Conservation (phyloP, 92 coral and sea anemone genomes). For the Diadumene lineata region DNA sequence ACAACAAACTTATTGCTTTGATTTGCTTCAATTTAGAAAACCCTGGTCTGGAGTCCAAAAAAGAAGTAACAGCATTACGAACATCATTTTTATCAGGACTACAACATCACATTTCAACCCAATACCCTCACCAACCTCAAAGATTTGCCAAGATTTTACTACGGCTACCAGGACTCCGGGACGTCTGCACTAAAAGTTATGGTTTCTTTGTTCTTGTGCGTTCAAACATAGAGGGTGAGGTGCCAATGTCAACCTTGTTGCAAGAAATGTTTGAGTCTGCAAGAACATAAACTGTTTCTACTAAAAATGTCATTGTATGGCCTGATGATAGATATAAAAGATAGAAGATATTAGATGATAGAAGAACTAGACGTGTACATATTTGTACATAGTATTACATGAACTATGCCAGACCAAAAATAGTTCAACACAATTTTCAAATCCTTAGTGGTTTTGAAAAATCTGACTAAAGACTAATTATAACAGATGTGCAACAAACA, state of each 20-base stretch:
- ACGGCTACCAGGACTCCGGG: slow-evolving; percentile 91
- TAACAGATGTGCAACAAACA: too few relatives aligned
- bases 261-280: slow-evolving; percentile 97
- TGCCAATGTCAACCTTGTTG: slow-evolving; percentile 89
- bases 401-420: too few relatives aligned
- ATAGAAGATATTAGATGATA: too few relatives aligned
- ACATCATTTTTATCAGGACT: slow-evolving; percentile 78
- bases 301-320: background rate
- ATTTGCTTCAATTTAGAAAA: slow-evolving; percentile 51
- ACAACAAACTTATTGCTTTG: background rate
- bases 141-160: slow-evolving; percentile 90
- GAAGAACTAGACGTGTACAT: too few relatives aligned
- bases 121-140: slow-evolving; percentile 77
- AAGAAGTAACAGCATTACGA: slow-evolving; percentile 67
- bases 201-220: slow-evolving; percentile 86
- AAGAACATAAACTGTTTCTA: slow-evolving; percentile 33
- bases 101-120: slow-evolving; percentile 75
- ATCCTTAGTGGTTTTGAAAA: too few relatives aligned
- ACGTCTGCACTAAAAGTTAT: slow-evolving; percentile 92
- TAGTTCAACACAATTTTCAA: too few relatives aligned
- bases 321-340: background rate
- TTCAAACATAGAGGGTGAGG: slow-evolving; percentile 90
- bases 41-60: slow-evolving; percentile 67
- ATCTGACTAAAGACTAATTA: too few relatives aligned
- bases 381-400: too few relatives aligned